Evolutionary conservation across 2,888 invertebrate species (phyloP), one percentile per base, ranked within the genome.

Genomic region (Noctua pronuba): DNA sequence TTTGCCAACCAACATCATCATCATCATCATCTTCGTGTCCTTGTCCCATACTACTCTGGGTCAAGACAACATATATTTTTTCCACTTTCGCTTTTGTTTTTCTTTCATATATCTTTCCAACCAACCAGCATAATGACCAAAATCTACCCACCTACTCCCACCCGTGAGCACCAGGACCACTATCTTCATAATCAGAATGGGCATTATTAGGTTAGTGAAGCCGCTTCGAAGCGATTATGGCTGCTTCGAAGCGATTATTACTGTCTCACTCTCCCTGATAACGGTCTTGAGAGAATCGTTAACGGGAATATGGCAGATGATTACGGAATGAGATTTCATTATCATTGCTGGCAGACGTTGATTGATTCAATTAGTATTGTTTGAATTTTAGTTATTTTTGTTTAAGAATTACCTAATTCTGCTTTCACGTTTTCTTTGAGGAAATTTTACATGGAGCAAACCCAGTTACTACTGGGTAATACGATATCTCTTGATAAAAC

Each of bases 171-270:
- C n/a, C 5, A 71, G 11, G 8, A 35, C 31, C 31, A 77, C 70
- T 77, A 84, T 84, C 80, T 68, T 75, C 75, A 71, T 82, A 80
- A 82, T 84, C 66, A 52, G 58, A 84, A 74, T 44, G 69, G 80
- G 67, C 44, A 18, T 80, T 71, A 82, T 75, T 80, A 68, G 44
- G 85, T 85, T 85, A 74, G 71, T 24, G 55, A 69, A 71, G 74
- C 66, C 52, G 70, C 58, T 46, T 81, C 67, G n/a, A 69, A 62
- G 41, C 60, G 73, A 82, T 84, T 84, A 84, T 84, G 66, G 21
- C 6, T n/a, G 70, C 58, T 46, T 81, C 67, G n/a, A 69, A 62
- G 41, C 60, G 73, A 82, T 84, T 84, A 73, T 84, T 80, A 82
- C 60, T 46, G 85, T 49, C 73, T 55, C 84, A 60, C 58, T 64